Evolutionary conservation across 1,140 invertebrate species (phyloP).

Genomic region (Temnothorax nylanderi): DNA sequence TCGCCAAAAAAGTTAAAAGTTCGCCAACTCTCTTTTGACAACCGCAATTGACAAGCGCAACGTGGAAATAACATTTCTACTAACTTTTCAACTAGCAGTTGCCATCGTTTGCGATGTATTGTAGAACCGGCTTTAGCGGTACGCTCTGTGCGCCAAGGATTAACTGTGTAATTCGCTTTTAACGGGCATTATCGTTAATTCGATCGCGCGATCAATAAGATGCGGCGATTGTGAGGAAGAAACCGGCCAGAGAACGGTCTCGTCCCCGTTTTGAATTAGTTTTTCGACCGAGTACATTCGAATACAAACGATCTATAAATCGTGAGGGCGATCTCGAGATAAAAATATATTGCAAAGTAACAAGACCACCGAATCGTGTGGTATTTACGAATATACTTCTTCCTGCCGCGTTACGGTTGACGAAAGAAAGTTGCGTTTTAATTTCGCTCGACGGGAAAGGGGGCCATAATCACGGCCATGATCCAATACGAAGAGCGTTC

Average conservation of each 20-base stretch:
- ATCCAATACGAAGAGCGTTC: constrained; percentile 68
- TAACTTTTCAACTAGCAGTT: no score
- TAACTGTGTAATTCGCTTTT: constrained; percentile 26
- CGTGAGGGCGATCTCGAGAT: no score
- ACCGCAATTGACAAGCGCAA: no score
- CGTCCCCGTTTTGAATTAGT: not conserved
- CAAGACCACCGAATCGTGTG: not conserved
- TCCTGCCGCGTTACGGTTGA: not conserved
- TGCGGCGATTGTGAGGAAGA: not conserved
- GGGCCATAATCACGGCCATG: not conserved
- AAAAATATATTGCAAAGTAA: not conserved
- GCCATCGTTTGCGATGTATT: no score
- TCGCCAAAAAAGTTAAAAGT: no score
- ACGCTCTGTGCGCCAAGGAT: constrained; percentile 4
- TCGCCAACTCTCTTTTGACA: no score
- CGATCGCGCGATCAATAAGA: constrained; percentile 33
- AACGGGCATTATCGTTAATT: constrained; percentile 51
- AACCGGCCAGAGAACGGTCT: not conserved
- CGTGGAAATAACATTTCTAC: no score
- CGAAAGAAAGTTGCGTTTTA: not conserved
- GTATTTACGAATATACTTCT: not conserved
- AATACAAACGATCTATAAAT: not conserved
- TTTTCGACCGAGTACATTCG: not conserved
- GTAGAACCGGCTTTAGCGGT: not conserved
- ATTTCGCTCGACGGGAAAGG: constrained; percentile 2